Evolutionary conservation across 1,140 invertebrate genomes (phyloP).

Genomic region (Sminthurides bifidus): DNA sequence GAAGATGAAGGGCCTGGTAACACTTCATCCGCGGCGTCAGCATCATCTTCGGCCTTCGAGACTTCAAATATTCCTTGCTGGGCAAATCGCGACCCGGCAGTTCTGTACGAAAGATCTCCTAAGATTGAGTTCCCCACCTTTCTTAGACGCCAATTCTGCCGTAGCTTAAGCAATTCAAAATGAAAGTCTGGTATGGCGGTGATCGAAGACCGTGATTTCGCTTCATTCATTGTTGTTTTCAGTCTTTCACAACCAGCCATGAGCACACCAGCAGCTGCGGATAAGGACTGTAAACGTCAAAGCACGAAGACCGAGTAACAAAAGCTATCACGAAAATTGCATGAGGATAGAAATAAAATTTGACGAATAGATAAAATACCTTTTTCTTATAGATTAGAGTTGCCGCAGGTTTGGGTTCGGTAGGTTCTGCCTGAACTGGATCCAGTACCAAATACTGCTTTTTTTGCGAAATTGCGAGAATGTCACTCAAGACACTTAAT

Average conservation of each 20-base stretch:
- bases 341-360: background rate
- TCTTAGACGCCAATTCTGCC: conserved; percentile 90
- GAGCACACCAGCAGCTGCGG: conserved; percentile 67
- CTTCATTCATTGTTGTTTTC: conserved; percentile 63
- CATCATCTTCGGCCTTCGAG: conserved; percentile 70
- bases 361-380: conserved; percentile 33
- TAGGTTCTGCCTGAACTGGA: conserved; percentile 70
- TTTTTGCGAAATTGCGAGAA: conserved; percentile 80
- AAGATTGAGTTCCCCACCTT: conserved; percentile 91
- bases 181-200: conserved; percentile 64
- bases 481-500: conserved; percentile 83
- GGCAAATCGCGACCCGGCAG: conserved; percentile 76
- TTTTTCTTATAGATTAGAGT: conserved; percentile 88
- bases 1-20: conserved; percentile 45
- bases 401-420: conserved; percentile 71
- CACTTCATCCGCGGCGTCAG: conserved; percentile 39
- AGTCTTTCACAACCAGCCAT: conserved; percentile 74
- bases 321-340: background rate
- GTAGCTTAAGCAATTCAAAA: conserved; percentile 71
- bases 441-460: conserved; percentile 89
- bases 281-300: conserved; percentile 48
- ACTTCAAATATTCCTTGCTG: conserved; percentile 95
- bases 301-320: background rate
- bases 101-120: conserved; percentile 89
- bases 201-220: conserved; percentile 19